Evolutionary conservation across 1,140 invertebrate species (phyloP), one percentile per base, ranked within the genome.

Genomic region (Brachionus angularis): DNA sequence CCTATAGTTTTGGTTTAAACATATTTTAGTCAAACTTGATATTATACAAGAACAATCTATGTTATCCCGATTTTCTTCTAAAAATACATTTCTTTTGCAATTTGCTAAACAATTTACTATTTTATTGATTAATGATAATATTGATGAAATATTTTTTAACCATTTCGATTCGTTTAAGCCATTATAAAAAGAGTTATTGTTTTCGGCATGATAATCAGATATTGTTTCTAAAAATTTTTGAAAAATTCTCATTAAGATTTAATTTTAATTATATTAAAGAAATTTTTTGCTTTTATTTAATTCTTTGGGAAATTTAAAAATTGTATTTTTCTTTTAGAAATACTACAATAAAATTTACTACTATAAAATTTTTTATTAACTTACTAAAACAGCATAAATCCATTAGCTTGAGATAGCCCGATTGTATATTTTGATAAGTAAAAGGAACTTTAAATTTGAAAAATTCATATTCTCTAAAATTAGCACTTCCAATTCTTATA

Each of bases 371-470:
- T n/a, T n/a, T n/a, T n/a, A n/a, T n/a, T n/a, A n/a, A n/a, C n/a
- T 55, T 55, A 55, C 52, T 55, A 10, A 33, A 34, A 14, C 18
- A 39, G 21, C 53, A 58, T 23, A 58, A 18, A 27, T 39, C 39
- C 3, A 4, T 39, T 25, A 58, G 21, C 21, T 58, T 58, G 36
- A 18, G 33, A 18, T 58, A 58, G n/a, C 53, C 39, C 39, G 27
- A 39, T 39, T 58, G 33, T 14, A 58, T 58, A 12, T 58, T 58
- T 12, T 58, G 53, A 39, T 58, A 58, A 3, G 53, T 23, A 58
- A 58, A 58, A 23, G 53, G 53, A 0, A 58, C 53, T 58, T 58
- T 36, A 5, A 58, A 58, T 36, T 58, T 58, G 21, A 25, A 58
- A 58, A 58, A 58, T 23, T 58, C 53, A 21, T 58, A 58, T 14